Base-by-base conservation (phyloP, 2,888 invertebrate genomes). In the Sussaba pulchella region DNA sequence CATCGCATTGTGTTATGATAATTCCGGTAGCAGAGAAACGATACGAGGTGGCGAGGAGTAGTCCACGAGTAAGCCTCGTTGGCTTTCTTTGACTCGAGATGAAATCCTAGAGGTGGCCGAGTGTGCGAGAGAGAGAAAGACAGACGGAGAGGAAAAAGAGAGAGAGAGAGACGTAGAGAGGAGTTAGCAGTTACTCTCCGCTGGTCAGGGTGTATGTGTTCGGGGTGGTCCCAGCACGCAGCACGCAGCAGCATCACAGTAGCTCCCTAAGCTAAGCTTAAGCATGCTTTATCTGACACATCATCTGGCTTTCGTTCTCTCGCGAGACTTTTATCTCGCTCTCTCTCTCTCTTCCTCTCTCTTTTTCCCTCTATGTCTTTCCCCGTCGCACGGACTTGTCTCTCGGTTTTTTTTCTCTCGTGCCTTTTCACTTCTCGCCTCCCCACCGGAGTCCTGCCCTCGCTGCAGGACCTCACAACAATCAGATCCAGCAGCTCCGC, bases 241-340 rank as follows among this genome's bases (percentile, higher is more conserved):
- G 87, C 84, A 86, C 83, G 77, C 83, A 87, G 90, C 61, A 75
- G 79, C 74, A 79, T 50, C 70, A 91, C 92, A 87, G 92, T 92
- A 92, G 92, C 91, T 75, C 24, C 75, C 89, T 88, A 87, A 89
- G 89, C 90, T 89, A 88, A 91, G 89, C 90, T 88, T 91, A 91
- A 91, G 90, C 87, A 89, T 86, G 86, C 85, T 87, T 90, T 90
- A 91, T 89, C 90, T 88, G 86, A 87, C 88, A 80, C 84, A 82
- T 86, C 83, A 86, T 86, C 86, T 85, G 82, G 84, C 84, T 81
- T 81, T 81, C 81, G 74, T 82, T 84, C 79, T 80, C 82, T 78
- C 79, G 71, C 73, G 73, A 81, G 82, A 78, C 83, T 82, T 81
- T 82, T 73, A 52, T 67, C 50, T 69, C 64, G 47, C 45, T 57